These are phyloP conservation scores for Amphiprion percula DNA, from an alignment of 2,113 vertebrate genomes.

Conservation along the genomic window DNA sequence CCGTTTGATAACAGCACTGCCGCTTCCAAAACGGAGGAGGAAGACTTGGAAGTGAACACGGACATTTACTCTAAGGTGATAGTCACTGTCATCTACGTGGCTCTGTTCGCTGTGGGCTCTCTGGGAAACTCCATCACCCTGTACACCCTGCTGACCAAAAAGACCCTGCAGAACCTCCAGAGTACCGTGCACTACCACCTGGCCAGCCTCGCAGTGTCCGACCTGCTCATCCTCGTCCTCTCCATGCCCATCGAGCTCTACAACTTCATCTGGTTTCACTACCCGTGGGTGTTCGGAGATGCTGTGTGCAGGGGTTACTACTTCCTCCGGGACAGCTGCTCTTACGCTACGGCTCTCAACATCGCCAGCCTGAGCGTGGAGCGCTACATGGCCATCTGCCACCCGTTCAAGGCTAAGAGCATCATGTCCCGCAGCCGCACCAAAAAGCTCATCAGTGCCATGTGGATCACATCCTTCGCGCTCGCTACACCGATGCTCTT, in stretches of 20 bases:
- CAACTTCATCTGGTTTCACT: slow-evolving; percentile 98
- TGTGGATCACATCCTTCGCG: slow-evolving; percentile 92
- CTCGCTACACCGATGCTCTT: slow-evolving; percentile 94
- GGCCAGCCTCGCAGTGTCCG: slow-evolving; percentile 94
- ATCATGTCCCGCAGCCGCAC: slow-evolving; percentile 97
- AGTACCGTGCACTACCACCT: slow-evolving; percentile 97
- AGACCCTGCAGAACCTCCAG: slow-evolving; percentile 92
- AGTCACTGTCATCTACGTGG: slow-evolving; percentile 90
- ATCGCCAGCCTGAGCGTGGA: slow-evolving; percentile 95
- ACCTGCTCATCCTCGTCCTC: slow-evolving; percentile 93
- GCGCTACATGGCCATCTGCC: slow-evolving; percentile 97
- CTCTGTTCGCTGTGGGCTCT: slow-evolving; percentile 90
- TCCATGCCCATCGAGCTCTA: slow-evolving; percentile 97
- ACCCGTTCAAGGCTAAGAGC: slow-evolving; percentile 97
- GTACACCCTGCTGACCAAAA: slow-evolving; percentile 90
- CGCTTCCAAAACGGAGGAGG: slow-evolving; percentile 42
- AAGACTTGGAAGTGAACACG: slow-evolving; percentile 93
- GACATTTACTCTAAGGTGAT: slow-evolving; percentile 92
- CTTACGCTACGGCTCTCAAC: slow-evolving; percentile 95
- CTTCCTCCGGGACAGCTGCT: slow-evolving; percentile 95
- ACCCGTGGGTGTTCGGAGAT: slow-evolving; percentile 95
- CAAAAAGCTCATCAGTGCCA: slow-evolving; percentile 93
- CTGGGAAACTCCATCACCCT: slow-evolving; percentile 94
- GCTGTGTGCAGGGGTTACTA: slow-evolving; percentile 92
- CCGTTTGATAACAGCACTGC: slow-evolving; percentile 55